Base-by-base conservation (phyloP, 2,888 invertebrate genomes). In the Tipula unca region DNA sequence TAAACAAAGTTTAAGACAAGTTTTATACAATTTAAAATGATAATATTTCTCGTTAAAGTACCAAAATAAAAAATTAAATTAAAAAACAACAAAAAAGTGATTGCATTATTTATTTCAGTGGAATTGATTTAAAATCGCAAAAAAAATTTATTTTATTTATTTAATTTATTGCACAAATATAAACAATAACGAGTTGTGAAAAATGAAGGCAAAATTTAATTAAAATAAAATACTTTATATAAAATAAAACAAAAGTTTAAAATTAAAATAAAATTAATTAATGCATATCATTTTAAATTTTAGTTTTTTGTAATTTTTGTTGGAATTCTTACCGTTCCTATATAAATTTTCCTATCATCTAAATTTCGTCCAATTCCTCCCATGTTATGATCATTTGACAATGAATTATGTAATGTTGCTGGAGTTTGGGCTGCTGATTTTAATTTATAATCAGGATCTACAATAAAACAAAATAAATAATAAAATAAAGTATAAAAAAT, bases 371-470 rank as follows among this genome's bases (percentile, higher is more conserved):
- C 86, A 36, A 90, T 90, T 88, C 90, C 89, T 87, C 89, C 89
- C 88, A 90, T 89, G 89, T 91, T 91, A 88, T 89, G 90, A 88
- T 90, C 91, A 89, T 90, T 91, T 87, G 90, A 90, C 86, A 90
- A 89, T 86, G 91, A 91, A 88, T 90, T 89, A 89, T 90, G 92
- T 85, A 90, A 89, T 88, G 92, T 92, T 87, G 94, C 92, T 86
- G 94, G 94, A 87, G 94, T 94, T 90, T 94, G 94, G 88, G 93
- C 93, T 88, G 94, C 93, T 89, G 94, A 94, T 89, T 94, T 94
- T 89, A 94, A 92, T 91, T 94, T 94, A 91, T 94, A 94, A 92
- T 94, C 94, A 87, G 94, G 94, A 92, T 94, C 94, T 85, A 54
- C 29, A 54, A 85, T 42, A 84, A 84, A 84, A 84, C 6, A 84